Conservation (phyloP, 2,113 vertebrate genomes). For the Bombycilla garrulus region DNA sequence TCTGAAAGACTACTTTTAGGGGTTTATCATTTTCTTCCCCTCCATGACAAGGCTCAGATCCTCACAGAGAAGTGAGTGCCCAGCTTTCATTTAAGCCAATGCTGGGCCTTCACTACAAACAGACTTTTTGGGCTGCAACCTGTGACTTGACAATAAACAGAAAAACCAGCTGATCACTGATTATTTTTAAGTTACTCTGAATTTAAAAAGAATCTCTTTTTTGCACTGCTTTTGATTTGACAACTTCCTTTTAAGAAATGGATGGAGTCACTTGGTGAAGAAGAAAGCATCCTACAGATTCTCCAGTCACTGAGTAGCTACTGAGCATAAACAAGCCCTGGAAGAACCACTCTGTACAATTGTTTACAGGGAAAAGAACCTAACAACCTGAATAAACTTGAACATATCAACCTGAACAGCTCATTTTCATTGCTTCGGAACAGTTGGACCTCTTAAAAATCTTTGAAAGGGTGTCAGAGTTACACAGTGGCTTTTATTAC, state of each 20-base stretch:
- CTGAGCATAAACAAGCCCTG: rapidly evolving
- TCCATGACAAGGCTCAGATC: neutral
- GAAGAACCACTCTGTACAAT: neutral
- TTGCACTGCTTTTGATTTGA: neutral
- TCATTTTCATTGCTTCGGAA: neutral
- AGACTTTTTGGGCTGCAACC: neutral
- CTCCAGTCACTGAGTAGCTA: neutral
- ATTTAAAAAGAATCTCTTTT: neutral
- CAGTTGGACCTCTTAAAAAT: neutral
- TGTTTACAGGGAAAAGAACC: neutral
- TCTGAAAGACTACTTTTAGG: neutral
- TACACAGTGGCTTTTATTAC: neutral
- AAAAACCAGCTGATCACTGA: neutral
- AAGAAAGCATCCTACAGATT: neutral
- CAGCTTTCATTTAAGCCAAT: neutral
- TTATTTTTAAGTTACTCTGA: neutral
- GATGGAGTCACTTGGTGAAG: neutral
- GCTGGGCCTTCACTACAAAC: neutral
- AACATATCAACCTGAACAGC: neutral
- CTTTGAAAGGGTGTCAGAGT: neutral
- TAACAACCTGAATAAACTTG: neutral
- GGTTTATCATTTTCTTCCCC: neutral
- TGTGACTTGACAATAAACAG: neutral
- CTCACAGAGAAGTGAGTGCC: neutral
- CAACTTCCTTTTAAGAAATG: neutral